A percentile compares a stretch with the other conserved stretches of the same genome.
These are phyloP conservation scores for Anguilla marmorata DNA, from an alignment of 2,797 vertebrate genomes.

Conservation along the genomic window DNA sequence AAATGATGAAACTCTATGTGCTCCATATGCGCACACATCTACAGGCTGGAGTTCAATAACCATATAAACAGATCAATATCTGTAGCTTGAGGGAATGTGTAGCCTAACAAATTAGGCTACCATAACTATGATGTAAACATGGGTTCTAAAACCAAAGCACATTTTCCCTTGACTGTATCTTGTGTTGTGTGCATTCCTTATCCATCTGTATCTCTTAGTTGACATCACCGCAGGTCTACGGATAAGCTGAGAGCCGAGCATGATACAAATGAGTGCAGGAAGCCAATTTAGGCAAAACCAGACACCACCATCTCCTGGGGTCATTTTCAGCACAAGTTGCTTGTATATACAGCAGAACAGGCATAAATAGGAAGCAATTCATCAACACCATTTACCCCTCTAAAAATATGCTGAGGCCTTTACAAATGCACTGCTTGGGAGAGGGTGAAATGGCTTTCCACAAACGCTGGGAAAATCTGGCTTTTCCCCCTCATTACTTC, in stretches of 20 bases:
- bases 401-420: background rate
- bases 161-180: background rate
- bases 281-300: slow-evolving; percentile 3
- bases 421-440: slow-evolving; percentile 6
- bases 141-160: background rate
- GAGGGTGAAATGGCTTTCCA: background rate
- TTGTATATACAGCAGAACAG: background rate
- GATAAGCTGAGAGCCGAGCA: background rate
- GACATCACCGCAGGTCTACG: background rate
- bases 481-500: background rate
- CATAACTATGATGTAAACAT: background rate
- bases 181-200: background rate
- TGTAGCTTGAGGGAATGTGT: background rate
- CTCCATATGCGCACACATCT: background rate
- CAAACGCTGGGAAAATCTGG: background rate
- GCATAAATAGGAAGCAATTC: slow-evolving; percentile 1
- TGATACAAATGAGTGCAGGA: background rate
- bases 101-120: background rate
- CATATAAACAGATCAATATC: background rate
- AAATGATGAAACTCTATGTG: background rate
- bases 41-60: background rate
- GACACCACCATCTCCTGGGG: background rate
- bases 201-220: background rate
- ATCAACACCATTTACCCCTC: background rate
- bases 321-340: slow-evolving; percentile 7